Percentiles rank a stretch among this genome's conserved stretches.
These are phyloP conservation scores for Leptosomus discolor DNA, from an alignment of 2,113 vertebrate species.

Conservation along the genomic window DNA sequence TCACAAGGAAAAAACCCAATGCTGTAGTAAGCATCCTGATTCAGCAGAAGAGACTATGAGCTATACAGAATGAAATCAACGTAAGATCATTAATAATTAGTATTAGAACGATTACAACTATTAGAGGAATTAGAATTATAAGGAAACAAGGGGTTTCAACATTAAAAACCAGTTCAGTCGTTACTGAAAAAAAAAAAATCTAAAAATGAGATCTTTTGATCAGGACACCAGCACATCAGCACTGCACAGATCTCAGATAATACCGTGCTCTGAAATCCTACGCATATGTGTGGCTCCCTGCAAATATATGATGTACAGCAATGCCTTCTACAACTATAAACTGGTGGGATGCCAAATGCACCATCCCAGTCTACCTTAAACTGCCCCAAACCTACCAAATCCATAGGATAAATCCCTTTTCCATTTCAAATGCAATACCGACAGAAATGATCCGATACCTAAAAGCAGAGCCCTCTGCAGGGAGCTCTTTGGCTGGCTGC, in stretches of 20 bases:
- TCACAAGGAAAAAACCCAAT: neutral
- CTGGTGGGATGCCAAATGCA: neutral
- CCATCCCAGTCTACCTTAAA: neutral
- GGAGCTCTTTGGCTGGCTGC: neutral
- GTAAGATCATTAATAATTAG: neutral
- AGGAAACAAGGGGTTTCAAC: neutral
- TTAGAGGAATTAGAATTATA: neutral
- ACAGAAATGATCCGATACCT: neutral
- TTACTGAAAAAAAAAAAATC: neutral
- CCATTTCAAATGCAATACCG: neutral
- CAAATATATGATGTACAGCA: accelerated
- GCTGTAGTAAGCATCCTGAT: neutral
- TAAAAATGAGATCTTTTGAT: neutral
- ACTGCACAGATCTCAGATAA: neutral
- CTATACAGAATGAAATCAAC: neutral
- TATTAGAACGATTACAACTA: neutral
- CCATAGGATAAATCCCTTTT: neutral
- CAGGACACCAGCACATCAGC: neutral
- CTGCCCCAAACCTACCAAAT: neutral
- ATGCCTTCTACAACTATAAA: neutral
- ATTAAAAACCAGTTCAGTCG: neutral
- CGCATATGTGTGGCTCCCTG: neutral
- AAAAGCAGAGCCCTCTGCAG: neutral
- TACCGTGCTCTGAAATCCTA: neutral
- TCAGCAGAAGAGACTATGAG: neutral